Evolutionary conservation across 2,113 vertebrate species (phyloP).

Genomic region (Mionectes macconnelli): DNA sequence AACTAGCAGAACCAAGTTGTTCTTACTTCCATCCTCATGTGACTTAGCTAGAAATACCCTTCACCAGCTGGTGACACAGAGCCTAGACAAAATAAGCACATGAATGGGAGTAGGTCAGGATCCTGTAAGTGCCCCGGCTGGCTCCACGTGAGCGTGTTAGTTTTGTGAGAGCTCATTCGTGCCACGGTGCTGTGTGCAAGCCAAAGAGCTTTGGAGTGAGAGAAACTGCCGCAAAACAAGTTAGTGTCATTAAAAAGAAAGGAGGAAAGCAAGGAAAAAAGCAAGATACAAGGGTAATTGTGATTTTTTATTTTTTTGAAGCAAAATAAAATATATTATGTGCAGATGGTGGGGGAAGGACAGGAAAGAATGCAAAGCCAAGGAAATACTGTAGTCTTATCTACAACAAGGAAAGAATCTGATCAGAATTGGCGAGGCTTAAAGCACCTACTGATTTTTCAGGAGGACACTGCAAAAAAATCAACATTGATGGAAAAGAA

Average conservation of each 20-base stretch:
- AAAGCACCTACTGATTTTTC: constrained; percentile 62
- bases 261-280: background rate
- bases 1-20: background rate
- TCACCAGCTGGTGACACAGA: background rate
- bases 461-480: constrained; percentile 63
- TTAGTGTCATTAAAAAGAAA: constrained; percentile 7
- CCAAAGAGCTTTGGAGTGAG: constrained; percentile 22
- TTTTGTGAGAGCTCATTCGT: constrained; percentile 34
- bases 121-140: rapidly evolving
- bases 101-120: background rate
- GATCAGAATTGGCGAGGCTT: constrained; percentile 1
- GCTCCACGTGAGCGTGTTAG: background rate
- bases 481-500: constrained; percentile 43
- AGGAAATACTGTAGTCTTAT: background rate
- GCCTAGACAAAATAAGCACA: background rate
- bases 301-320: background rate
- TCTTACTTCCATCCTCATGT: background rate
- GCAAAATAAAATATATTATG: background rate
- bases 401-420: background rate
- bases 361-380: background rate
- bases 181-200: background rate
- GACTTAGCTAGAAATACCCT: background rate
- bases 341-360: background rate
- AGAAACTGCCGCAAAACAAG: background rate
- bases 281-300: background rate